Conservation (phyloP, 2,113 vertebrate species). For the Dipodomys spectabilis region DNA sequence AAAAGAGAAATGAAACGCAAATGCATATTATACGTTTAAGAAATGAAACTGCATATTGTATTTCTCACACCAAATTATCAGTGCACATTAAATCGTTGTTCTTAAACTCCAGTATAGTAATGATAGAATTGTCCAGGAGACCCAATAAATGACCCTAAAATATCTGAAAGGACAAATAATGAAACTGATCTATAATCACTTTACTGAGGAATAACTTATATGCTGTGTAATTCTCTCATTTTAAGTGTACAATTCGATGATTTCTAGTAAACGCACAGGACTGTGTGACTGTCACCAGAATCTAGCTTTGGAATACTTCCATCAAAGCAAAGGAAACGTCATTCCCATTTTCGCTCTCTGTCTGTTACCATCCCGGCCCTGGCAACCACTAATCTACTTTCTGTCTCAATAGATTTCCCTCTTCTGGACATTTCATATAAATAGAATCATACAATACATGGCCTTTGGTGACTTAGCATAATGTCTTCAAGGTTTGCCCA, state of each 20-base stretch:
- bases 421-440: not conserved
- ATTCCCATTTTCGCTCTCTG: fast-evolving
- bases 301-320: not conserved
- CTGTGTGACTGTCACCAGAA: not conserved
- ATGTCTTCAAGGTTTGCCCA: not conserved
- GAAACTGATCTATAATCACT: not conserved
- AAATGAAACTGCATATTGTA: not conserved
- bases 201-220: not conserved
- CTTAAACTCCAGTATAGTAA: not conserved
- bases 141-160: not conserved
- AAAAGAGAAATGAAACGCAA: too few relatives aligned
- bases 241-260: not conserved
- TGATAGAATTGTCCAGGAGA: not conserved
- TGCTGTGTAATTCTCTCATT: not conserved
- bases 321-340: not conserved
- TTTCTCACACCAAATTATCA: conserved; percentile 10
- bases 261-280: not conserved
- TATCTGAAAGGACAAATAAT: not conserved
- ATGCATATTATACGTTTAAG: not conserved
- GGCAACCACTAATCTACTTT: fast-evolving
- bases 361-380: fast-evolving
- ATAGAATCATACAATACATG: not conserved
- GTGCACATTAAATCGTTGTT: not conserved
- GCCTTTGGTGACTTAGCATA: not conserved
- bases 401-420: too few relatives aligned